Evolutionary conservation across 2,113 vertebrate genomes (phyloP), one percentile per base, ranked within the genome.

Genomic region (Fregata magnificens): DNA sequence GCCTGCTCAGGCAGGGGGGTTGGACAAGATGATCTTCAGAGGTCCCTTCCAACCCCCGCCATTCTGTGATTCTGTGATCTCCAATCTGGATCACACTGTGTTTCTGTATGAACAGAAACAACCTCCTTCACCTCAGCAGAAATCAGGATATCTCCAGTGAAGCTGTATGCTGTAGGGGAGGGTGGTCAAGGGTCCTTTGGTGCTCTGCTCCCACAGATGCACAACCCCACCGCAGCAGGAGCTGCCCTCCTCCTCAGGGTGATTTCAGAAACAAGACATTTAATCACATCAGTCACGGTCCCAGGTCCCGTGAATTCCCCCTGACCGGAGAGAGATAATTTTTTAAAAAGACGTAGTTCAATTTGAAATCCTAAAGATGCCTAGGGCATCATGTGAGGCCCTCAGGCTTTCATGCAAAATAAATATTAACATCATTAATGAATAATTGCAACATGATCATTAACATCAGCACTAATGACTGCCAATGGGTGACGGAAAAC

Each of bases 361-460:
- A 73, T 91, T 78, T 7, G 69, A 78, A 52, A 91, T 81, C 34
- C 47, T 66, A 7, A 47, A 88, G 42, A 44, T 42, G 94, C 45
- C 25, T 45, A 8, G 16, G 5, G 8, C 49, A 32, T 36, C 90
- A 52, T 21, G 3, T 7, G 42, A 80, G 36, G 79, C 86, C 86
- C 82, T 24, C 24, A 21, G 67, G 92, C 59, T 61, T 40, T n/a
- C 14, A 5, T 5, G 61, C 15, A 66, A 61, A 86, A 29, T 13
- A 49, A 78, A 76, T 91, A 89, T 82, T 88, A 86, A 13, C 55
- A 1, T 38, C 86, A 85, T 94, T 94, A 95, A 95, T 95, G 93
- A 96, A 93, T 95, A 93, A 97, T 84, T 78, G 47, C n/a, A 14
- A 5, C 44, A 4, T 3, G 34, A 73, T 70, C 63, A 32, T 95